Base-by-base conservation (phyloP, 2,888 invertebrate genomes). In the Ectemnius cavifrons region DNA sequence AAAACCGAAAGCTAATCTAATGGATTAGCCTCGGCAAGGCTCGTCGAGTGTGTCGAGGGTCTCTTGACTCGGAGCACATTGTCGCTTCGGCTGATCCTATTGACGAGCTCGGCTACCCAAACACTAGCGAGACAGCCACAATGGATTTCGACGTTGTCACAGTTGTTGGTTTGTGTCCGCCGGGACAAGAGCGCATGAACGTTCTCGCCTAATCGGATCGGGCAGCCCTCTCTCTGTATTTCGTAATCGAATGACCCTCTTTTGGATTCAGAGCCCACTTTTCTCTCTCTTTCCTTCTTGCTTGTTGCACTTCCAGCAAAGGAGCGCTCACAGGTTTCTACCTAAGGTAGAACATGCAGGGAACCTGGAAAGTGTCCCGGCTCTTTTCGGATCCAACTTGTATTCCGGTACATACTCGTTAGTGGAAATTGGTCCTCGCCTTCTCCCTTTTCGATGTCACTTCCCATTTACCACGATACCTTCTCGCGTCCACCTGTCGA, bases 31-130 rank as follows among this genome's bases (percentile, higher is more conserved):
- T 57, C 71, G 76, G 62, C 62, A 69, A 79, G 77, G 82, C 76
- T 77, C 67, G 16, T 6, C 16, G 52, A 16, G n/a, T 52, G 37
- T 62, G n/a, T 75, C 76, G 74, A 83, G 83, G 85, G 83, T 85
- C 86, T 86, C 87, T 89, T 88, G 89, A 89, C 89, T 88, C 87
- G 86, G 73, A 80, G 80, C 81, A 79, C 80, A 87, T 86, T 88
- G 87, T 84, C 77, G 75, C 80, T 77, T 73, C 58, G 20, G 68
- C 75, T 85, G 84, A 86, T 87, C 86, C 87, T 79, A 84, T 84
- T 84, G 85, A 79, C 82, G 74, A 75, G 28, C 64, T 75, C 58
- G 16, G 52, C 52, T 52, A 14, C 52, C 5, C 52, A 37, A 37
- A 6, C 37, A 37, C 37, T 37, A 37, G 37, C 37, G 37, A 37